These are phyloP conservation scores for Gryllus longicercus DNA, from an alignment of 2,888 invertebrate genomes.

Conservation along the genomic window DNA sequence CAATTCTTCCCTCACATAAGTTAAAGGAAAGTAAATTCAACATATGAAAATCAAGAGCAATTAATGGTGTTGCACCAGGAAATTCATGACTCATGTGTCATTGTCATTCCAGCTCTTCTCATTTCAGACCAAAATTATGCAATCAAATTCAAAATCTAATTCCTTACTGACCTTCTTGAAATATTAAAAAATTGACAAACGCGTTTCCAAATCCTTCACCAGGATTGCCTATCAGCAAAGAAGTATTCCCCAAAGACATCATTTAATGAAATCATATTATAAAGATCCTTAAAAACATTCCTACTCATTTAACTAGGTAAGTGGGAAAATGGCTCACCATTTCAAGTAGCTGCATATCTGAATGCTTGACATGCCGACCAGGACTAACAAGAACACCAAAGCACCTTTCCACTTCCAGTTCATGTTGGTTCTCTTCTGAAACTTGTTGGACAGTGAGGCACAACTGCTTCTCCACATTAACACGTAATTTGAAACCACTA, in stretches of 20 bases:
- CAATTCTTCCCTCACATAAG: background rate
- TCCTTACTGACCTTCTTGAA: too few relatives aligned
- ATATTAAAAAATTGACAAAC: too few relatives aligned
- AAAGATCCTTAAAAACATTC: too few relatives aligned
- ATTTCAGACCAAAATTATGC: too few relatives aligned
- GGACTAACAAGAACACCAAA: slow-evolving; percentile 91
- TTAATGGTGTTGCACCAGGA: background rate
- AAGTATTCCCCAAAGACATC: too few relatives aligned
- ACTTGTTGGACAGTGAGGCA: slow-evolving; percentile 83
- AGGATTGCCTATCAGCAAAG: too few relatives aligned
- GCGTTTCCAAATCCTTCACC: too few relatives aligned
- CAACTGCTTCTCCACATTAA: slow-evolving; percentile 84
- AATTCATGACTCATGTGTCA: background rate
- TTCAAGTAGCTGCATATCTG: slow-evolving; percentile 93
- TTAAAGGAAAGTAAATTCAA: slow-evolving; percentile 1
- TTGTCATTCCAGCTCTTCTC: too few relatives aligned
- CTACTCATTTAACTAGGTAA: too few relatives aligned
- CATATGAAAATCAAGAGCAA: background rate
- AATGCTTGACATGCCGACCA: slow-evolving; percentile 88
- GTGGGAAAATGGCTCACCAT: slow-evolving; percentile 60
- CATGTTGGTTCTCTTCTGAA: slow-evolving; percentile 51
- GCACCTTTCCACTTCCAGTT: slow-evolving; percentile 83
- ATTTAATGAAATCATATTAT: too few relatives aligned
- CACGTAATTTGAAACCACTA: slow-evolving; percentile 78
- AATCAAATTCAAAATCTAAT: too few relatives aligned